Percentiles rank a stretch among this genome's conserved stretches.
Evolutionary conservation across 2,797 vertebrate genomes (phyloP).

Genomic region (Crocodylus rhombifer): DNA sequence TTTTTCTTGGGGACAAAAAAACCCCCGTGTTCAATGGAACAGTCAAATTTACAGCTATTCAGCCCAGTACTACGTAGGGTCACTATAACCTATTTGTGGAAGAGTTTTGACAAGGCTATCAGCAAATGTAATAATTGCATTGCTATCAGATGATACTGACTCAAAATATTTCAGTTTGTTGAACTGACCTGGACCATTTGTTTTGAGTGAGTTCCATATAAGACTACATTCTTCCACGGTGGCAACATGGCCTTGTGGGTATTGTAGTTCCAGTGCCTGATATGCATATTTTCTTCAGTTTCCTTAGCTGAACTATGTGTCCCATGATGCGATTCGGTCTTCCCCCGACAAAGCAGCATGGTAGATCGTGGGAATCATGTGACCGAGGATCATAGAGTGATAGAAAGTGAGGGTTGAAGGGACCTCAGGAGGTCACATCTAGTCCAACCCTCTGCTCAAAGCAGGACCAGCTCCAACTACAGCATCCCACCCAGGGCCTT

Average conservation of each 20-base stretch:
- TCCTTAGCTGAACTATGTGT: not conserved
- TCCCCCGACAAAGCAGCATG: not conserved
- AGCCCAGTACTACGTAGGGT: fast-evolving
- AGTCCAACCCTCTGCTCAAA: too few relatives aligned
- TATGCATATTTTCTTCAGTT: too few relatives aligned
- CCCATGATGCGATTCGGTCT: not conserved
- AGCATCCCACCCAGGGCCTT: too few relatives aligned
- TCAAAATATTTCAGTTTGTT: not conserved
- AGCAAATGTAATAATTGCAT: too few relatives aligned
- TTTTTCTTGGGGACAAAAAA: not conserved
- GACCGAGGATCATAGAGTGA: too few relatives aligned
- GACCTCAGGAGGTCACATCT: too few relatives aligned
- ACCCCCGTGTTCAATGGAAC: not conserved
- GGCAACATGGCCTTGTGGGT: not conserved
- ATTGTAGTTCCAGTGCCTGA: too few relatives aligned
- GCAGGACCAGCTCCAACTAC: too few relatives aligned
- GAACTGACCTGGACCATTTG: not conserved
- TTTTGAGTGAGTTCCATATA: not conserved
- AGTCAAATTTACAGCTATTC: not conserved
- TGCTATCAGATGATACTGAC: not conserved
- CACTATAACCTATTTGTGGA: not conserved
- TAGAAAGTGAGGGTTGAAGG: too few relatives aligned
- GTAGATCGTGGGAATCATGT: not conserved
- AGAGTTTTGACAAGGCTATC: not conserved
- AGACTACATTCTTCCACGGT: not conserved